A percentile compares a stretch with the other conserved stretches of the same genome.
These are phyloP conservation scores for Squalus acanthias DNA, from an alignment of 2,797 vertebrate species.

Conservation along the genomic window DNA sequence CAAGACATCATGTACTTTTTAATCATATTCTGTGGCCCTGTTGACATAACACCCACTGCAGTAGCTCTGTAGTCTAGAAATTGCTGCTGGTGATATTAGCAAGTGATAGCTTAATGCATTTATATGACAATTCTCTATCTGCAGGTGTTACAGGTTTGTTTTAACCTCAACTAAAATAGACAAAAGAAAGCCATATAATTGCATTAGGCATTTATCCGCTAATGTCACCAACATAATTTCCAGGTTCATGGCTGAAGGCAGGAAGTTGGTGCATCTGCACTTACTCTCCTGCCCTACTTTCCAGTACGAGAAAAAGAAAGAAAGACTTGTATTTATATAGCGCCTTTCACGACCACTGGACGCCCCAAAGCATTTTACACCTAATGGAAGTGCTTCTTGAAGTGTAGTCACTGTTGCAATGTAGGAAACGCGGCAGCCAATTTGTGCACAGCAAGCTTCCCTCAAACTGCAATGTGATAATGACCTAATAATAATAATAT, in stretches of 20 bases:
- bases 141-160: neutral
- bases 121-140: neutral
- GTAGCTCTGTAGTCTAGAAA: neutral
- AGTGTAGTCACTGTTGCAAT: too few relatives aligned
- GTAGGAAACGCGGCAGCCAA: too few relatives aligned
- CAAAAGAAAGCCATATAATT: neutral
- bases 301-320: neutral
- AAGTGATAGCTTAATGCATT: neutral
- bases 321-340: too few relatives aligned
- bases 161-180: neutral
- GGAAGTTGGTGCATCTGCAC: neutral
- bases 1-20: neutral
- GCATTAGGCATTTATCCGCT: neutral
- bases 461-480: too few relatives aligned
- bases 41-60: neutral
- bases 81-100: neutral
- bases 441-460: too few relatives aligned
- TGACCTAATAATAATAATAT: too few relatives aligned
- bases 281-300: neutral
- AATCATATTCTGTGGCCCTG: neutral
- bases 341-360: too few relatives aligned
- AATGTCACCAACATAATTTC: neutral
- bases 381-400: too few relatives aligned
- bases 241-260: neutral
- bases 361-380: too few relatives aligned